Base-by-base conservation (phyloP, 2,888 invertebrate species). In the Lasioglossum lativentre region DNA sequence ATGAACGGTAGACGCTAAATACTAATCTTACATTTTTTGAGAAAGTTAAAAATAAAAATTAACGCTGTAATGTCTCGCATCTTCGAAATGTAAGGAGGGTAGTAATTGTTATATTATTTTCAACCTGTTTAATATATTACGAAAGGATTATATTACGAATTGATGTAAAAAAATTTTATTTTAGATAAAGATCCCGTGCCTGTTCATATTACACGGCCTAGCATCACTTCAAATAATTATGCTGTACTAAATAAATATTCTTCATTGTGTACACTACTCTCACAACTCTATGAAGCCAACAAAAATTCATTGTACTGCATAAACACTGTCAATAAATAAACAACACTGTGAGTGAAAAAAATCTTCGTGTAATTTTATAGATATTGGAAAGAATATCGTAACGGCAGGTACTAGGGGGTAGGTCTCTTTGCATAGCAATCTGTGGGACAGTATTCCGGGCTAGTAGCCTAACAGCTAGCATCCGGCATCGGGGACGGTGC, bases 381-480 rank as follows among this genome's bases (percentile, higher is more conserved):
- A 52, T 23, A 8, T 52, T 23, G 52, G 23, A 52, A 52, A 23
- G 52, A 52, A 23, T 34, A 34, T 52, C 52, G 52, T 52, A 3
- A 52, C 52, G 8, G 52, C 8, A 23, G 52, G 0, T 52, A 52
- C 52, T 19, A 8, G 10, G 10, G 52, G 52, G 52, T 23, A 52
- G 52, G 8, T 52, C 52, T 52, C 52, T 10, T 23, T 23, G 23
- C 52, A 52, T 52, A 52, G 59, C 59, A 27, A 63, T 63, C 59
- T 27, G 27, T 14, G 16, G 27, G 56, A 59, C 27, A 59, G 59
- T 52, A 23, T 52, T 52, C 52, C 52, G 52, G 27, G 27, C 5
- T 63, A 63, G 27, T 63, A 63, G 59, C 27, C 59, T 63, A 63
- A 63, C 59, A 27, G 27, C 59, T 63, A 63, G 59, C 27, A 63